These are phyloP conservation scores for Lathamus discolor DNA, from an alignment of 2,113 vertebrate species.

Conservation along the genomic window DNA sequence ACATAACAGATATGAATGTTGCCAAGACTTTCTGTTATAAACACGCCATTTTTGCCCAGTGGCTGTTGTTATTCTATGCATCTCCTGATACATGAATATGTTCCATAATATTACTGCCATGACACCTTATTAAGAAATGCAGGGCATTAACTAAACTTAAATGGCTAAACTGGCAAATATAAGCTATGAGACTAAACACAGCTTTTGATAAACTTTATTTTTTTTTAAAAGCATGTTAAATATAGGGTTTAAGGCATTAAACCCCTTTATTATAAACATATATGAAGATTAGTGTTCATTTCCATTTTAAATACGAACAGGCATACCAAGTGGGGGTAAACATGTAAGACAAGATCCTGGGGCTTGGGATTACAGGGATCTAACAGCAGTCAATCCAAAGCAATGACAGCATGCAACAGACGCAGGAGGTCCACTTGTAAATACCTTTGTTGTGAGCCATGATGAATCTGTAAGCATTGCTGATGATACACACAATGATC, in stretches of 20 bases:
- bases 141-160: neutral
- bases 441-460: conserved; percentile 53
- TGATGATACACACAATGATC: neutral
- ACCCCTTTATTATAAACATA: conserved; percentile 34
- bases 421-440: conserved; percentile 62
- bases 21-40: neutral
- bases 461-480: conserved; percentile 13
- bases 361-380: conserved; percentile 62
- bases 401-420: conserved; percentile 45
- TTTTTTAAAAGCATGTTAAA: neutral
- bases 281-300: conserved; percentile 54
- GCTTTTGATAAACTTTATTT: neutral
- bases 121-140: neutral
- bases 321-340: conserved; percentile 53
- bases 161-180: neutral
- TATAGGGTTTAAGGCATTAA: conserved; percentile 35
- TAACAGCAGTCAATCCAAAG: conserved; percentile 69
- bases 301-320: conserved; percentile 60
- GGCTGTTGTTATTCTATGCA: neutral
- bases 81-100: neutral
- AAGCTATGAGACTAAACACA: neutral
- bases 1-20: neutral
- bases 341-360: conserved; percentile 55
- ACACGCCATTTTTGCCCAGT: neutral
- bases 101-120: neutral